Evolutionary conservation across 2,113 vertebrate species (phyloP), one percentile per base, ranked within the genome.

Genomic region (Mesitornis unicolor): DNA sequence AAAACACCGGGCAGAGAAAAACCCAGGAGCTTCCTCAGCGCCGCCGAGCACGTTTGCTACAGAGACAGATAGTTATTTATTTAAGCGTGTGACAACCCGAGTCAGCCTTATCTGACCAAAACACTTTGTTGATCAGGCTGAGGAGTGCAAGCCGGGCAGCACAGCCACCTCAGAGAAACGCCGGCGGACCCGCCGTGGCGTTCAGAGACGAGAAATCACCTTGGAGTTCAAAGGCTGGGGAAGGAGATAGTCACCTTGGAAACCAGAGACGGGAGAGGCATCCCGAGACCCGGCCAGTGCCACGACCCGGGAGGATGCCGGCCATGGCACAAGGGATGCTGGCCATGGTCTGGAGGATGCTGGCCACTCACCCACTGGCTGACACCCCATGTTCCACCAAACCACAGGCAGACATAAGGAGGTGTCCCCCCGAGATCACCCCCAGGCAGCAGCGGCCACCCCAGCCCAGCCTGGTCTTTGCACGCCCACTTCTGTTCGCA

Each of bases 241-340:
- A 69, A 33, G 80, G 56, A 75, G 93, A 95, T 76, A 89, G 93
- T 92, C 95, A 94, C 95, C 95, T 22, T 94, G 96, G 94, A 89
- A 95, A 96, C 87, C 76, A 20, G 60, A 68, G 47, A n/a, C n/a
- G n/a, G n/a, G n/a, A n/a, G n/a, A n/a, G n/a, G n/a, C n/a, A n/a
- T n/a, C n/a, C n/a, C n/a, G n/a, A n/a, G n/a, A n/a, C n/a, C n/a
- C n/a, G n/a, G n/a, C n/a, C n/a, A n/a, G n/a, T n/a, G n/a, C n/a
- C n/a, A n/a, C n/a, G n/a, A n/a, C n/a, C 56, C 15, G 0, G 21
- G 25, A 22, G n/a, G 69, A 42, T 1, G 61, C 53, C 6, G 16
- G 61, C 16, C 45, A 6, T 71, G 2, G 18, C 16, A n/a, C n/a
- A n/a, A n/a, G n/a, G n/a, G 69, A 42, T 1, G 61, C 53, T 7